These are phyloP conservation scores for Eilema caniola DNA, from an alignment of 2,888 invertebrate genomes.

Conservation along the genomic window DNA sequence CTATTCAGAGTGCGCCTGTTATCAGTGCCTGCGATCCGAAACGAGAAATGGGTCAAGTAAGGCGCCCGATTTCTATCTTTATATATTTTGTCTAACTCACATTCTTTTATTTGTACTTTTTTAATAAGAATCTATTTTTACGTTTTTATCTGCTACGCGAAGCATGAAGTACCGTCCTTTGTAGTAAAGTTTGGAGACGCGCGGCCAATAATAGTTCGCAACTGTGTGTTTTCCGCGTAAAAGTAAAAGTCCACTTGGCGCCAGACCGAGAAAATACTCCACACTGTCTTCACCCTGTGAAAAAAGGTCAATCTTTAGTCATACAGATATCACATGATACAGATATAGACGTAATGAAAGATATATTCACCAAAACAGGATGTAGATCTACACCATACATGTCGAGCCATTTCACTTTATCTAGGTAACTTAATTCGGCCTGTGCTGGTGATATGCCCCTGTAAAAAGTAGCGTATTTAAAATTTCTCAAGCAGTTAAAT, in stretches of 20 bases:
- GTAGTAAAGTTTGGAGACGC: conserved; percentile 98
- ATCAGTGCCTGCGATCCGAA: conserved; percentile 70
- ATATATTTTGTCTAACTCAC: conserved; percentile 58
- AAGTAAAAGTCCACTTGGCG: conserved; percentile 98
- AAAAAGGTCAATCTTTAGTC: conserved; percentile 27
- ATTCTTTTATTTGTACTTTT: conserved; percentile 35
- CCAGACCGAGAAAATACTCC: conserved; percentile 98
- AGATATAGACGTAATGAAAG: not conserved
- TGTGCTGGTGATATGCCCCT: conserved; percentile 96
- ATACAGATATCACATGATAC: conserved; percentile 14
- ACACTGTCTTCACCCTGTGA: conserved; percentile 97
- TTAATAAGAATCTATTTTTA: conserved; percentile 82
- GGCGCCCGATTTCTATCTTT: conserved; percentile 64
- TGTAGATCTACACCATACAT: conserved; percentile 99
- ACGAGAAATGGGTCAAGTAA: conserved; percentile 77
- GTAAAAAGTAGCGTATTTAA: conserved; percentile 60
- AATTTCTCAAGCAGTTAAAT: conserved; percentile 45
- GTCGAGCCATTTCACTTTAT: conserved; percentile 99
- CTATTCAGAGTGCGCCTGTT: conserved; percentile 74
- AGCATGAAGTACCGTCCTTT: conserved; percentile 99
- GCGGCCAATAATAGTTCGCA: conserved; percentile 99
- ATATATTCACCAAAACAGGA: conserved; percentile 93
- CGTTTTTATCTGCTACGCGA: conserved; percentile 98
- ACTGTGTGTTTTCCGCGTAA: conserved; percentile 98
- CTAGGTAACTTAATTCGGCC: conserved; percentile 97